phyloP scores from a whole-genome alignment of 2,888 invertebrate genomes.

The Druceiella hillmani region DNA sequence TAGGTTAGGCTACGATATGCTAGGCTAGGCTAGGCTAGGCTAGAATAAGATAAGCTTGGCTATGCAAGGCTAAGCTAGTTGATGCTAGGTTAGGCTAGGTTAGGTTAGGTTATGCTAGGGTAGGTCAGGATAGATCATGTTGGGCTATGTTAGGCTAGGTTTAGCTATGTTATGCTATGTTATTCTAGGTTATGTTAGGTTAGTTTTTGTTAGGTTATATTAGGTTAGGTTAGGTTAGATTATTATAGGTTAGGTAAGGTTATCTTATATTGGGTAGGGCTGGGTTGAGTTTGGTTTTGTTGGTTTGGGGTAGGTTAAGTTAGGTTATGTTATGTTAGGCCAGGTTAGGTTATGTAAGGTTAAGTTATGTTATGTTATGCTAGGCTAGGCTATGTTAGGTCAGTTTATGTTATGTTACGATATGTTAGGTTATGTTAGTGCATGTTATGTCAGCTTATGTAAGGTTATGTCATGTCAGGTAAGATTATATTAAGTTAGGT shows the following conservation, averaged over 20 bases:
- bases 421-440: conserved; percentile 3
- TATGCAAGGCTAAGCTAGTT: conserved; percentile 1
- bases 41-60: conserved; percentile 1
- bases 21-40: conserved; percentile 3
- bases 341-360: conserved; percentile 2
- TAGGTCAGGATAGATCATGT: conserved; percentile 2
- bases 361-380: conserved; percentile 2
- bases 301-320: conserved; percentile 2
- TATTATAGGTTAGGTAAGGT: conserved; percentile 3
- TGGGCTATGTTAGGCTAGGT: conserved; percentile 3
- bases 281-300: conserved; percentile 2
- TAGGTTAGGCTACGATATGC: conserved; percentile 2
- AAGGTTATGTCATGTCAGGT: conserved; percentile 2
- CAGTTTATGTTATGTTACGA: conserved; percentile 2
- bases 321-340: conserved; percentile 4
- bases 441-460: conserved; percentile 2
- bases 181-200: conserved; percentile 3
- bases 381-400: conserved; percentile 4
- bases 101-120: conserved; percentile 4
- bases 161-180: conserved; percentile 1
- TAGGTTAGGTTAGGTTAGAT: conserved; percentile 5
- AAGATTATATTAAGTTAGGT: conserved; percentile 3
- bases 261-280: conserved; percentile 1
- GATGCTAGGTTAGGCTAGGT: conserved; percentile 3
- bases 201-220: conserved; percentile 2